Percentiles rank a stretch among this genome's conserved stretches.
phyloP scores from a whole-genome alignment of 2,797 vertebrate genomes.

The Carapus acus region DNA sequence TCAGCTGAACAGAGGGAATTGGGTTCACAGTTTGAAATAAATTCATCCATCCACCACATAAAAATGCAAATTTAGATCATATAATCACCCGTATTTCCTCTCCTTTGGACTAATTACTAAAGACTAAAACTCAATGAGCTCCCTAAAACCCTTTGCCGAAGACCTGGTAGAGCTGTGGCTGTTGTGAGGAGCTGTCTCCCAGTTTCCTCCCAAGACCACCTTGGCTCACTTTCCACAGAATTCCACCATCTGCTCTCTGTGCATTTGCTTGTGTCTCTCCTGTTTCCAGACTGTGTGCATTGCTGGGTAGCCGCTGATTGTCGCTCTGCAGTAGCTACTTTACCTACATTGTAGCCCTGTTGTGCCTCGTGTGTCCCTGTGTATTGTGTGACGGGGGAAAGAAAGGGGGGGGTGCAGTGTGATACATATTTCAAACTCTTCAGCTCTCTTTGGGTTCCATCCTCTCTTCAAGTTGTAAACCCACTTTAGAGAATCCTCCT shows the following conservation, averaged over 20 bases:
- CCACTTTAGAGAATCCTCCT: slow-evolving; percentile 52
- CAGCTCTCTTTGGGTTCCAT: slow-evolving; percentile 42
- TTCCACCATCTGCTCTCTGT: slow-evolving; percentile 47
- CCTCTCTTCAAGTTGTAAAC: slow-evolving; percentile 47
- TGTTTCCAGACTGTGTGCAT: slow-evolving; percentile 50
- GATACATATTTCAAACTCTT: slow-evolving; percentile 32
- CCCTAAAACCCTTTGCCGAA: slow-evolving; percentile 62
- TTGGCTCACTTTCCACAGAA: slow-evolving; percentile 51
- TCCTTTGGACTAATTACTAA: slow-evolving; percentile 68
- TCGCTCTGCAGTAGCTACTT: slow-evolving; percentile 49
- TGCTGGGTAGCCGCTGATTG: slow-evolving; percentile 45
- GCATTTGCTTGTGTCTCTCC: slow-evolving; percentile 45
- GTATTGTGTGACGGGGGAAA: slow-evolving; percentile 54
- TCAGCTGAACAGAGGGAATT: slow-evolving; percentile 49
- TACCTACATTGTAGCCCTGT: slow-evolving; percentile 42
- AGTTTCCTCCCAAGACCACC: slow-evolving; percentile 42
- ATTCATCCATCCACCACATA: slow-evolving; percentile 62
- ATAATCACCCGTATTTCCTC: slow-evolving; percentile 53
- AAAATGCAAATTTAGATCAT: slow-evolving; percentile 65
- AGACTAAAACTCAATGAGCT: slow-evolving; percentile 73
- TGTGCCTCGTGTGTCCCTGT: slow-evolving; percentile 57
- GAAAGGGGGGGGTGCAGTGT: slow-evolving; percentile 43
- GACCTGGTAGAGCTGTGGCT: slow-evolving; percentile 44
- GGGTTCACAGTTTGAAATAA: slow-evolving; percentile 59
- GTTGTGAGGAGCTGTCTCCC: slow-evolving; percentile 53